Conservation (phyloP, 2,113 vertebrate species). For the Amia ocellicauda region DNA sequence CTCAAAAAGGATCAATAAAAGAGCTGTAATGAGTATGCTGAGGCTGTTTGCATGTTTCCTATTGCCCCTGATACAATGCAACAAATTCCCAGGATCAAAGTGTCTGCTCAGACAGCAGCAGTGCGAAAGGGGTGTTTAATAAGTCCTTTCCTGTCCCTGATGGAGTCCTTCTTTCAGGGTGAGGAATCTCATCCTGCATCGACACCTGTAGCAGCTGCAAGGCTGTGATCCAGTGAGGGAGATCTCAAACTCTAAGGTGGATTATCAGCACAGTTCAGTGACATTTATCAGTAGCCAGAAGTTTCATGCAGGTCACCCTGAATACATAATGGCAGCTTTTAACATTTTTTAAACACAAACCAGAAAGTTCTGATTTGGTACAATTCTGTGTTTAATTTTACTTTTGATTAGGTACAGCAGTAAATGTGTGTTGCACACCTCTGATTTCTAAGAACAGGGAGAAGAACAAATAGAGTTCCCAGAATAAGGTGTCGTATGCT, state of each 20-base stretch:
- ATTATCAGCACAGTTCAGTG: slow-evolving; percentile 69
- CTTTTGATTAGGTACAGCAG: no score
- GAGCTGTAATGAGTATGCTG: no score
- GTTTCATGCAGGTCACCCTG: slow-evolving; percentile 75
- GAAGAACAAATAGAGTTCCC: no score
- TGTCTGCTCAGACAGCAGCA: neutral
- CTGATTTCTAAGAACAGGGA: no score
- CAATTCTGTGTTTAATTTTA: no score
- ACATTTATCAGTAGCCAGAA: slow-evolving; percentile 79
- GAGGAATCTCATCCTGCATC: slow-evolving; percentile 47
- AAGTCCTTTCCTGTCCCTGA: slow-evolving; percentile 55
- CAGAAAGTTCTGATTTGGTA: slow-evolving; percentile 51
- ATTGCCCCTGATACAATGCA: slow-evolving; percentile 32
- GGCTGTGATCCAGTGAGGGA: slow-evolving; percentile 69
- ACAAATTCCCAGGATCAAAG: slow-evolving; percentile 32
- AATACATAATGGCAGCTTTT: slow-evolving; percentile 73
- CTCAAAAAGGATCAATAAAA: no score
- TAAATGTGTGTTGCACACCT: no score
- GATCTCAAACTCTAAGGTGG: slow-evolving; percentile 67
- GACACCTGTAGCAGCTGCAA: slow-evolving; percentile 77
- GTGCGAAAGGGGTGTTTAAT: slow-evolving; percentile 17
- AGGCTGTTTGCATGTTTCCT: slow-evolving; percentile 12
- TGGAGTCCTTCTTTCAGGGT: slow-evolving; percentile 38
- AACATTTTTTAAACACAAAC: slow-evolving; percentile 64
- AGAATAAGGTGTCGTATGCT: no score